phyloP scores from a whole-genome alignment of 2,888 invertebrate genomes.

The Chrysopilus asiliformis region DNA sequence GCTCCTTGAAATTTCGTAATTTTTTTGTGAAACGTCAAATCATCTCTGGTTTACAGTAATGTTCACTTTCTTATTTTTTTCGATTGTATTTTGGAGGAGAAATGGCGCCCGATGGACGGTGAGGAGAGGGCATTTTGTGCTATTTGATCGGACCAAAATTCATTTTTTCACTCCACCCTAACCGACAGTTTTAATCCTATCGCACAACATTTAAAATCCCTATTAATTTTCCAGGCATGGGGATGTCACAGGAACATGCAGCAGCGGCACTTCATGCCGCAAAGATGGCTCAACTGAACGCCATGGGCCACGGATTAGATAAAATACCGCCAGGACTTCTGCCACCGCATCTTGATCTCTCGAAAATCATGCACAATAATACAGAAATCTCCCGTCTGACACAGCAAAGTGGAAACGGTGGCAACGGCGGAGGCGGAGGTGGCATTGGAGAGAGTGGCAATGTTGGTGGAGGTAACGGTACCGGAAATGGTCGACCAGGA shows the following conservation, averaged over 20 bases:
- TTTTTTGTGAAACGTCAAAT: too few species aligned
- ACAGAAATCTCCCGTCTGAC: slow-evolving; percentile 6
- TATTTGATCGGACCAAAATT: too few species aligned
- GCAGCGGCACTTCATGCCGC: slow-evolving; percentile 66
- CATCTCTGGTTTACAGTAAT: too few species aligned
- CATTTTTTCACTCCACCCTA: too few species aligned
- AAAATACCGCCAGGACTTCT: slow-evolving; percentile 40
- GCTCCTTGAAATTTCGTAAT: too few species aligned
- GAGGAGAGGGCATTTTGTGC: too few species aligned
- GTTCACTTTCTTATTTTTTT: too few species aligned
- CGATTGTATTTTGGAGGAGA: too few species aligned
- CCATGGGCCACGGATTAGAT: slow-evolving; percentile 43
- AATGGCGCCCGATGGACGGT: too few species aligned
- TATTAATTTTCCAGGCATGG: slow-evolving; percentile 41
- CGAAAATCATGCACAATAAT: slow-evolving; percentile 25
- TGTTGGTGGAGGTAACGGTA: neutral
- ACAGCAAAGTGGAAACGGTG: slow-evolving; percentile 1
- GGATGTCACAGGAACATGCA: slow-evolving; percentile 51
- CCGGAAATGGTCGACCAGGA: slow-evolving; percentile 10
- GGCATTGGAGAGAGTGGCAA: slow-evolving; percentile 2
- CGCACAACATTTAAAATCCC: too few species aligned
- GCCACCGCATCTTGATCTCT: slow-evolving; percentile 33
- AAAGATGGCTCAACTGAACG: slow-evolving; percentile 64
- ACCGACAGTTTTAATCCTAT: too few species aligned
- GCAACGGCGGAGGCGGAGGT: slow-evolving; percentile 1